These are phyloP conservation scores for Diadromus collaris DNA, from an alignment of 2,888 invertebrate species.

Conservation along the genomic window DNA sequence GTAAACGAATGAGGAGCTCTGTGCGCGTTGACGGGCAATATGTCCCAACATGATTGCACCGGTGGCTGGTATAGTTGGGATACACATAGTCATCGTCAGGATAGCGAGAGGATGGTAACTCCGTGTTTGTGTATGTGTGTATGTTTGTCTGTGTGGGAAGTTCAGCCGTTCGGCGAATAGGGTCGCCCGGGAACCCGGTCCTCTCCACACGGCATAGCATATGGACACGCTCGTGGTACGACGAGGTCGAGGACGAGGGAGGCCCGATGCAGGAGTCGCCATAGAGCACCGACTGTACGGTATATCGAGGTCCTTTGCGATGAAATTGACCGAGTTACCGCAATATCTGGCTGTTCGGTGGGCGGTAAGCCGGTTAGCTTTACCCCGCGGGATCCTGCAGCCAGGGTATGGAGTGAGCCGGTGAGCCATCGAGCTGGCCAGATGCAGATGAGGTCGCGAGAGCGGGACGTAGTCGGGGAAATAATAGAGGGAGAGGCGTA, in stretches of 20 bases:
- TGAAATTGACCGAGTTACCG: slow-evolving; percentile 8
- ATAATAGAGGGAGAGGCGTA: slow-evolving; percentile 36
- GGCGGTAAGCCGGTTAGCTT: slow-evolving; percentile 12
- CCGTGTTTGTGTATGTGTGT: not conserved
- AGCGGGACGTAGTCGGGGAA: slow-evolving; percentile 38
- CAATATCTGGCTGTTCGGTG: slow-evolving; percentile 1
- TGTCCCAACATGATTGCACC: slow-evolving; percentile 72
- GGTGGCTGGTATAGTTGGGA: slow-evolving; percentile 42
- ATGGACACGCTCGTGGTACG: slow-evolving; percentile 53
- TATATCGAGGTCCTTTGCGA: not conserved
- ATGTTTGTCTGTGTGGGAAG: slow-evolving; percentile 33
- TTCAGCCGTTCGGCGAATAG: slow-evolving; percentile 55
- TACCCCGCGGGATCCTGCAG: not conserved
- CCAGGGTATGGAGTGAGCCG: slow-evolving; percentile 8
- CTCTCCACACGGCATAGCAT: slow-evolving; percentile 61
- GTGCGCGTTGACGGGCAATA: slow-evolving; percentile 78
- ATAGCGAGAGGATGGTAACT: too few species aligned
- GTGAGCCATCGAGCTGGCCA: slow-evolving; percentile 59
- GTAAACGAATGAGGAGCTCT: slow-evolving; percentile 77
- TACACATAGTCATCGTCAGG: slow-evolving; percentile 1
- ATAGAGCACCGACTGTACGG: not conserved
- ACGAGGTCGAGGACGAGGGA: slow-evolving; percentile 60
- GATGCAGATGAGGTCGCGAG: slow-evolving; percentile 76
- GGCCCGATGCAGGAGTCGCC: slow-evolving; percentile 10
- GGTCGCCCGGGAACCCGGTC: slow-evolving; percentile 68